phyloP scores from a whole-genome alignment of 2,888 invertebrate species.

The Cryptus armator region DNA sequence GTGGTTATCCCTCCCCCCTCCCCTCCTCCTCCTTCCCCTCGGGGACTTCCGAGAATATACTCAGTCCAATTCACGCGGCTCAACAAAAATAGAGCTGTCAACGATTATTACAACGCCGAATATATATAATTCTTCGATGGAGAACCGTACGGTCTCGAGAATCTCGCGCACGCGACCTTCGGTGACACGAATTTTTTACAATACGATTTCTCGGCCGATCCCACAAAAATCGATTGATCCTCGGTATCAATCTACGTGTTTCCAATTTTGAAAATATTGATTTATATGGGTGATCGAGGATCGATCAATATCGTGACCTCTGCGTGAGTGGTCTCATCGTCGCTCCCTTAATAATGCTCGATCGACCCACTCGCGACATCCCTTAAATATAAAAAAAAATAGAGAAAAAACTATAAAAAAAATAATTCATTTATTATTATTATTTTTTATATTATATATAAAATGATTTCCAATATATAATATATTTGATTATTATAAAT shows the following conservation, averaged over 20 bases:
- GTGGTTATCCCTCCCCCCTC: too few species aligned
- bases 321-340: not conserved
- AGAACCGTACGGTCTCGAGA: too few species aligned
- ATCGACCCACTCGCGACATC: not conserved
- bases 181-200: too few species aligned
- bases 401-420: not conserved
- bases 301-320: not conserved
- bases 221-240: too few species aligned
- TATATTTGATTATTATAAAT: too few species aligned
- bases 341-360: not conserved
- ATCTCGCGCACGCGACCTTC: too few species aligned
- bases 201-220: too few species aligned
- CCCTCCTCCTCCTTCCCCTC: not conserved
- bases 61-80: not conserved
- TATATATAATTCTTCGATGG: too few species aligned
- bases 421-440: too few species aligned
- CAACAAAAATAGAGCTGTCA: not conserved
- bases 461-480: too few species aligned
- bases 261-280: not conserved
- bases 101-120: not conserved
- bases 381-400: not conserved
- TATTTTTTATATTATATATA: too few species aligned
- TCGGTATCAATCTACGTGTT: not conserved
- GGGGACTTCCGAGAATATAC: constrained; percentile 25
- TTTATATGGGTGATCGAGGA: not conserved